Evolutionary conservation across 2,113 vertebrate species (phyloP), one percentile per base, ranked within the genome.

Genomic region (Prietella phreatophila): DNA sequence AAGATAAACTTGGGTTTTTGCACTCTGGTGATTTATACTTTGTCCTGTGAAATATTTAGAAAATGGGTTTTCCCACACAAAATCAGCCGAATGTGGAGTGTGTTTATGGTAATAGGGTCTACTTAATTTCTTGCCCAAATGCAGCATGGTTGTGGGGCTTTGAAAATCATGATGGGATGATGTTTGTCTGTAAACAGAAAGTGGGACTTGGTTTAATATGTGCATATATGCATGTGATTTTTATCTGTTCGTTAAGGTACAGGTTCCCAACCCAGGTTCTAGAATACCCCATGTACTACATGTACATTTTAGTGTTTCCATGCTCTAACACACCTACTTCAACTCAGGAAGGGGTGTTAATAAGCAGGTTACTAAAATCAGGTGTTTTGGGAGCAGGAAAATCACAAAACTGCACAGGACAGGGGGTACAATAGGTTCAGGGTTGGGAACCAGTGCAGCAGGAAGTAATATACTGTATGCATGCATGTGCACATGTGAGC

Each of bases 81-180:
- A 95, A 93, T 89, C 89, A 88, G 88, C 92, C 92, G 92, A 91
- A 93, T 85, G 81, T 82, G 89, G 88, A 85, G 60, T 91, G 89
- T 95, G 94, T 94, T 94, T 94, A 93, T 93, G 93, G 93, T 94
- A 93, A 94, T 88, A 93, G 93, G 91, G 92, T 92, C 92, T 91
- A 58, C 63, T 91, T 92, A 91, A 92, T 93, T 92, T 93, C 92
- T 91, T 91, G 91, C 92, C 87, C 91, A 90, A 90, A 93, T 89
- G 90, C 83, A 91, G 89, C 82, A 84, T 88, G 89, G 67, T 89
- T 86, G 14, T 88, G 87, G 85, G 82, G 89, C 79, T 69, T 75
- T 73, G 20, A 78, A 84, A 56, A 33, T 10, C 56, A 25, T 25
- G 22, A 42, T 67, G 78, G 73, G 90, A 92, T 93, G 91, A 92